Evolutionary conservation across 1,140 invertebrate species (phyloP), one percentile per base, ranked within the genome.

Genomic region (Drosophila mauritiana): DNA sequence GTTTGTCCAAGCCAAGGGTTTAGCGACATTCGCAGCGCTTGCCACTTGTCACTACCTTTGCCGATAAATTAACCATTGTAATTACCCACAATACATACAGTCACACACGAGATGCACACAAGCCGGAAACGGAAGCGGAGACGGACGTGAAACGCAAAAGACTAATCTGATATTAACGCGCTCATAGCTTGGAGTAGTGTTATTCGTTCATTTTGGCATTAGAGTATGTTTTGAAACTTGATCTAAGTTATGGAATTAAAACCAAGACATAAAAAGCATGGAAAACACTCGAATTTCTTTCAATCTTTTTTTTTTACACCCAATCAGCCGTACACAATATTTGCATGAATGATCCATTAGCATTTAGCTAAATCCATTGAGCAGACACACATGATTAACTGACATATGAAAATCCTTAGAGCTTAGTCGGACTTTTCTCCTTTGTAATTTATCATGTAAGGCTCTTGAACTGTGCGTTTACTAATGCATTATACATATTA

Each of bases 401-500:
- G 36, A 56, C 52, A 73, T 72, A 53, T 52, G 54, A 34, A 45
- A 52, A 73, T 52, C 40, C 17, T 52, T 73, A 73, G 67, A 73
- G 54, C 67, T 58, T 73, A 73, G 69, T 73, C 67, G 67, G 54
- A 73, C 45, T 73, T 73, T 73, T 40, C 48, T 61, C 40, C 46
- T 73, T 73, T 73, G 45, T 72, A 73, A 73, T 34, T 73, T 52
- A 53, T 73, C 34, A 53, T 75, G 52, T 76, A 75, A 76, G 72
- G 53, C 53, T 58, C 59, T 42, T 31, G 53, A 74, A 74, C 69
- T 65, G 73, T 75, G 68, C 72, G 72, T 73, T 74, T 74, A 73
- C 57, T 27, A 70, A 73, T 56, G 43, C 70, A 74, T 73, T 55
- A 75, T 75, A 75, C 73, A 75, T 67, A 75, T 53, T 67, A 75